Evolutionary conservation across 2,888 invertebrate species (phyloP).

Genomic region (Aporophyla lueneburgensis): DNA sequence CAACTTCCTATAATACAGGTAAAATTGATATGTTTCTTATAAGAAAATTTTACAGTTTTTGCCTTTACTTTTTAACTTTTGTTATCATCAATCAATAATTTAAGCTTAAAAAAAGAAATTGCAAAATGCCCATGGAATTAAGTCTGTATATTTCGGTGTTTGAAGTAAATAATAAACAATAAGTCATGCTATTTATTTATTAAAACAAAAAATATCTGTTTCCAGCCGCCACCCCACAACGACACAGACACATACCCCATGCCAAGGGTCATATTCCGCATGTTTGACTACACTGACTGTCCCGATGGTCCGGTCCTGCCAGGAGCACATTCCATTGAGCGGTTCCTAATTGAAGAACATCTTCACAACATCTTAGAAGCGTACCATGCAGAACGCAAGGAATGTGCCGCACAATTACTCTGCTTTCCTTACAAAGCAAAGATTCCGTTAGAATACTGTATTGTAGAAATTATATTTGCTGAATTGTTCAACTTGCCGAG

Average conservation of each 20-base stretch:
- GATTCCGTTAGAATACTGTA: constrained; percentile 99
- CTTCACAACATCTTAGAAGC: constrained; percentile 97
- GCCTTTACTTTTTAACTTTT: background rate
- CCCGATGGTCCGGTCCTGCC: constrained; percentile 98
- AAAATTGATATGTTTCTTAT: constrained; percentile 42
- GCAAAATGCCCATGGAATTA: too few relatives aligned
- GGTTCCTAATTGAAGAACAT: constrained; percentile 99
- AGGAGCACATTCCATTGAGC: constrained; percentile 98
- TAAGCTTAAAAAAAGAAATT: background rate
- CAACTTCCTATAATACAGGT: constrained; percentile 96
- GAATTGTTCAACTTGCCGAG: constrained; percentile 98
- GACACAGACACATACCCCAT: constrained; percentile 97
- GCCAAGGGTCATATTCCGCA: constrained; percentile 98
- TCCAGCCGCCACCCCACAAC: constrained; percentile 97
- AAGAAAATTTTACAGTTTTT: background rate
- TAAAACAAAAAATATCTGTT: constrained; percentile 43
- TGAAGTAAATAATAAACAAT: too few relatives aligned
- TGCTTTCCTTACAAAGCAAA: constrained; percentile 98
- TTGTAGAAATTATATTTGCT: constrained; percentile 98
- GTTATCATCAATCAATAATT: background rate
- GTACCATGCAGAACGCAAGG: constrained; percentile 97
- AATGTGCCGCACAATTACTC: constrained; percentile 97
- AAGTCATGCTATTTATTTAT: background rate
- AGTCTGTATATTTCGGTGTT: too few relatives aligned
- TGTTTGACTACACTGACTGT: constrained; percentile 99